Conservation (phyloP, 2,797 vertebrate species). For the Cirrhinus mrigala region DNA sequence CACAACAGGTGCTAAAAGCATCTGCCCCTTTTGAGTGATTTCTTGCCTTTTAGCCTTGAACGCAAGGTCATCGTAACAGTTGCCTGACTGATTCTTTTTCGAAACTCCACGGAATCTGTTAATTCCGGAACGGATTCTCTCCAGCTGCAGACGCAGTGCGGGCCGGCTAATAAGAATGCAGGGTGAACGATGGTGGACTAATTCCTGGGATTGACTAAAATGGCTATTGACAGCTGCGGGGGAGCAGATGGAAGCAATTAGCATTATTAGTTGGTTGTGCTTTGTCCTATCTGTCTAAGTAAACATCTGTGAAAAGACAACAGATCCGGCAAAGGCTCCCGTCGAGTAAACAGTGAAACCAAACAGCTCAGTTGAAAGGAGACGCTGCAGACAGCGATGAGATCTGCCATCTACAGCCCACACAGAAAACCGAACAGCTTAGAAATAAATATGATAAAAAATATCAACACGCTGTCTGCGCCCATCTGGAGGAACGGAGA, state of each 20-base stretch:
- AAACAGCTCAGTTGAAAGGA: conserved; percentile 33
- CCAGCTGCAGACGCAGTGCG: conserved; percentile 21
- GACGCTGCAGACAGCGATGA: conserved; percentile 14
- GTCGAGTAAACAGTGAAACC: conserved; percentile 21
- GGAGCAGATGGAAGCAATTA: conserved; percentile 77
- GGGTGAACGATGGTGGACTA: conserved; percentile 64
- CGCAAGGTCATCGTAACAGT: conserved; percentile 25
- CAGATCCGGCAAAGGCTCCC: conserved; percentile 20
- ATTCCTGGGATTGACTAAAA: conserved; percentile 69
- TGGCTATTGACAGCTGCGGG: conserved; percentile 72
- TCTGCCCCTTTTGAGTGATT: conserved; percentile 40
- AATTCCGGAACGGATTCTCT: neutral
- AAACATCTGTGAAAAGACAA: conserved; percentile 68
- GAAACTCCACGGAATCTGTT: neutral
- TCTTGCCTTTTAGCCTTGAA: conserved; percentile 36
- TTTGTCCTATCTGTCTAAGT: conserved; percentile 69
- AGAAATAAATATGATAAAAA: conserved; percentile 21
- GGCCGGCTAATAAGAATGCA: conserved; percentile 58
- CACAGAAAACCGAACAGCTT: conserved; percentile 25
- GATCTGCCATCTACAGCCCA: conserved; percentile 18
- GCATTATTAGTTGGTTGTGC: conserved; percentile 68
- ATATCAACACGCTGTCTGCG: conserved; percentile 11
- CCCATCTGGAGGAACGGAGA: neutral
- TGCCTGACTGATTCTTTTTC: neutral
- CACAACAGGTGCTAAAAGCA: conserved; percentile 61